Base-by-base conservation (phyloP, 2,113 vertebrate genomes). In the Cephalopterus ornatus region DNA sequence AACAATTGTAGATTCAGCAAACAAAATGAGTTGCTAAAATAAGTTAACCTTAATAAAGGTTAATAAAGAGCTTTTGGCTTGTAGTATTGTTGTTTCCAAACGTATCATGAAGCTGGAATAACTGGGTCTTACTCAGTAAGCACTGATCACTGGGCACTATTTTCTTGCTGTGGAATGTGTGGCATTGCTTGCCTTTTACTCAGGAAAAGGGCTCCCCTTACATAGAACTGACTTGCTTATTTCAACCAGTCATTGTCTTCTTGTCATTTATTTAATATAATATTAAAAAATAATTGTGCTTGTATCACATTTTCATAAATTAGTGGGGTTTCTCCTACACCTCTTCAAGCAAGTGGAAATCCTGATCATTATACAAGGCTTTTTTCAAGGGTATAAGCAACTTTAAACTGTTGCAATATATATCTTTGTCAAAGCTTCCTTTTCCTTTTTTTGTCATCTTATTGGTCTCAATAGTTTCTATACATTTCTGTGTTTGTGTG, bases 101-200 rank as follows among this genome's bases (percentile, higher is more conserved):
- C 3, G 2, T 27, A 8, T 20, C 44, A 15, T 63, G 28, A 41
- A 68, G 35, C 7, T 44, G 53, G 22, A 85, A 19, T 27, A 35
- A 14, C 16, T n/a, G 16, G 3, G 3, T 44, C 3, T 55, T 30
- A 11, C 5, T 28, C 4, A 1, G 12, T 33, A 49, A 89, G 3
- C n/a, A 41, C 8, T 41, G 50, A 65, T 47, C 37, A 11, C 37
- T 5, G 3, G 52, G 35, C 6, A 35, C 35, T 21, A 24, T 77
- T 68, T 55, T 63, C 35, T 22, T 63, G 0, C 10, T n/a, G 6
- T 30, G n/a, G 21, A 42, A 72, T 53, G 42, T 33, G 23, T 63
- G 63, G 67, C 9, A 52, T 46, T 0, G 5, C 58, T 79, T 28
- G 12, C 9, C 42, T 62, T 62, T 80, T 72, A 27, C 50, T 52